A percentile compares a stretch with the other conserved stretches of the same genome.
Conservation (phyloP, 2,888 invertebrate species). For the Caenorhabditis panamensis region DNA sequence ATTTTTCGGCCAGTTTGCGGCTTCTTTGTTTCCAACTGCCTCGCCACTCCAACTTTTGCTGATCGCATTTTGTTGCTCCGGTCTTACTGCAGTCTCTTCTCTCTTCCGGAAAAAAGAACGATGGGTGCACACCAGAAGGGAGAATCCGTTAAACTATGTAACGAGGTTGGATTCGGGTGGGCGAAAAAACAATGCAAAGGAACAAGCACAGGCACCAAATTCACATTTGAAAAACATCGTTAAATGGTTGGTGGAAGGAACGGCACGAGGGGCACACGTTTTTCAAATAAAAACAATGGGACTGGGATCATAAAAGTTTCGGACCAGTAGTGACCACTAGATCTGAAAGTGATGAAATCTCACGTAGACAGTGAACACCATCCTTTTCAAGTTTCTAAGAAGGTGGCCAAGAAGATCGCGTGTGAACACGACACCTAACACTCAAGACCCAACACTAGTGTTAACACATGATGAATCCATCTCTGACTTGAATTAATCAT, state of each 20-base stretch:
- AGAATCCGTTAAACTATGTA: slow-evolving; percentile 57
- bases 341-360: not conserved
- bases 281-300: not conserved
- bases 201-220: slow-evolving; percentile 12
- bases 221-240: slow-evolving; percentile 49
- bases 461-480: slow-evolving; percentile 8
- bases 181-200: slow-evolving; percentile 21
- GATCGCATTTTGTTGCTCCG: slow-evolving; percentile 61
- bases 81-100: slow-evolving; percentile 26
- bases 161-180: slow-evolving; percentile 33
- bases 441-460: not conserved
- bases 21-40: slow-evolving; percentile 68
- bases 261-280: not conserved
- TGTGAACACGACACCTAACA: not conserved
- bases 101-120: slow-evolving; percentile 20
- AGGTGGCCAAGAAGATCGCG: slow-evolving; percentile 7
- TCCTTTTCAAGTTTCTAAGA: not conserved
- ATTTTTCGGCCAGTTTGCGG: slow-evolving; percentile 66
- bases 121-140: slow-evolving; percentile 42
- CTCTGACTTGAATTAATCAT: not conserved
- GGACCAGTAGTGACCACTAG: too few relatives aligned
- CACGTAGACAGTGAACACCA: slow-evolving; percentile 1
- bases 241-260: not conserved
- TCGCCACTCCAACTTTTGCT: slow-evolving; percentile 70
- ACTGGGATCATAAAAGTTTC: too few relatives aligned